Conservation (phyloP, 1,140 invertebrate genomes). For the Teleopsis dalmanni region DNA sequence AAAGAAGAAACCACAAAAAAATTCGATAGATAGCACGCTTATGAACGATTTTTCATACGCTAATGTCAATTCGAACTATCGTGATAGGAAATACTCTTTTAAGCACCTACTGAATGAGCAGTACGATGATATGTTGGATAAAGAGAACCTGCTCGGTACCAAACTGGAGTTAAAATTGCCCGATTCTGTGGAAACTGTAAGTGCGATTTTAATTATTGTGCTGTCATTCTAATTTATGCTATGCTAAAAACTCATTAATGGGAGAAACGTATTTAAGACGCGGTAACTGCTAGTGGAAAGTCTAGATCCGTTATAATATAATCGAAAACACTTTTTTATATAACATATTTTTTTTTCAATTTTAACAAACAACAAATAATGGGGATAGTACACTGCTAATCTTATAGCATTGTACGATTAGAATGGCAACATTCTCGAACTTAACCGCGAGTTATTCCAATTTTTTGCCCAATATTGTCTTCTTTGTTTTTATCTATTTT, state of each 20-base stretch:
- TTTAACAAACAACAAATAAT: background rate
- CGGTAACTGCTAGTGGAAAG: background rate
- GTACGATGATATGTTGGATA: conserved; percentile 25
- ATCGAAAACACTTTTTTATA: background rate
- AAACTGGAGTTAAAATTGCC: conserved; percentile 23
- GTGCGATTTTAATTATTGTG: background rate
- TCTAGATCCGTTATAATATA: background rate
- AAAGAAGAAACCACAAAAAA: conserved; percentile 2
- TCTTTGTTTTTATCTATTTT: too few species aligned
- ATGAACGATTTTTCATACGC: conserved; percentile 8
- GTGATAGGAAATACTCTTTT: conserved; percentile 4
- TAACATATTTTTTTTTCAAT: background rate
- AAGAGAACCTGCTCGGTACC: conserved; percentile 25
- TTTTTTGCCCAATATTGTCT: too few species aligned
- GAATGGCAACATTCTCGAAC: too few species aligned
- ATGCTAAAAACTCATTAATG: background rate
- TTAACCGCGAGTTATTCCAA: too few species aligned
- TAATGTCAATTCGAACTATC: conserved; percentile 17
- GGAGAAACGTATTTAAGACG: background rate
- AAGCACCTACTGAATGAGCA: conserved; percentile 13
- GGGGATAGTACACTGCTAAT: too few species aligned
- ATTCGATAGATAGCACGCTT: conserved; percentile 4
- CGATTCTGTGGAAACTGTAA: conserved; percentile 31
- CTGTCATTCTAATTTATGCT: background rate
- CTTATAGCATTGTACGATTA: too few species aligned